Conservation (phyloP, 2,888 invertebrate genomes). For the Exocentrus adspersus region DNA sequence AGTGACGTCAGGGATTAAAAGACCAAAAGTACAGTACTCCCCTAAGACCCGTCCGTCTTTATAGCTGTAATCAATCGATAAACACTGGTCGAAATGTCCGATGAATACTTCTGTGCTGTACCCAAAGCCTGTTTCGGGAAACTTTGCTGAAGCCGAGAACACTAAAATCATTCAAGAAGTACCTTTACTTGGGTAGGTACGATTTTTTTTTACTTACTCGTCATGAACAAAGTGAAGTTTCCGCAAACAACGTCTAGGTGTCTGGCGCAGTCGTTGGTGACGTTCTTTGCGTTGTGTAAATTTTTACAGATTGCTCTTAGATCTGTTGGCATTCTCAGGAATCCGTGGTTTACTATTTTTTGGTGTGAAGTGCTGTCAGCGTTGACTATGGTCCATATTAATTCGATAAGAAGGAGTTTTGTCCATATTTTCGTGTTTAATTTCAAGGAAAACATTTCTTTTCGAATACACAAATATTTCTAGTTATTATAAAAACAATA, state of each 20-base stretch:
- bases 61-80: conserved; percentile 35
- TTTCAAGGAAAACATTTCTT: neutral
- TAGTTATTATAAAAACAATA: too few relatives aligned
- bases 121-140: too few relatives aligned
- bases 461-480: too few relatives aligned
- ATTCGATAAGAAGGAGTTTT: neutral
- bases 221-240: neutral
- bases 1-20: conserved; percentile 32
- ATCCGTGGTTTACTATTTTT: neutral
- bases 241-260: neutral
- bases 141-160: conserved; percentile 45
- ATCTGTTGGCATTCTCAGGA: neutral
- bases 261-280: neutral
- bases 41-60: conserved; percentile 38
- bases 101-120: conserved; percentile 33
- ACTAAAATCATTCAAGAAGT: conserved; percentile 44
- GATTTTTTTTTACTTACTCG: neutral
- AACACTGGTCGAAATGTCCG: conserved; percentile 50
- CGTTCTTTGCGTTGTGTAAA: neutral
- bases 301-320: neutral
- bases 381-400: neutral
- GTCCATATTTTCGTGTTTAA: neutral
- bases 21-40: conserved; percentile 41
- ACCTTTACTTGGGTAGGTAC: too few relatives aligned
- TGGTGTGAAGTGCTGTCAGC: neutral